Base-by-base conservation (phyloP, 2,797 vertebrate species). In the Cichlasoma orientale region DNA sequence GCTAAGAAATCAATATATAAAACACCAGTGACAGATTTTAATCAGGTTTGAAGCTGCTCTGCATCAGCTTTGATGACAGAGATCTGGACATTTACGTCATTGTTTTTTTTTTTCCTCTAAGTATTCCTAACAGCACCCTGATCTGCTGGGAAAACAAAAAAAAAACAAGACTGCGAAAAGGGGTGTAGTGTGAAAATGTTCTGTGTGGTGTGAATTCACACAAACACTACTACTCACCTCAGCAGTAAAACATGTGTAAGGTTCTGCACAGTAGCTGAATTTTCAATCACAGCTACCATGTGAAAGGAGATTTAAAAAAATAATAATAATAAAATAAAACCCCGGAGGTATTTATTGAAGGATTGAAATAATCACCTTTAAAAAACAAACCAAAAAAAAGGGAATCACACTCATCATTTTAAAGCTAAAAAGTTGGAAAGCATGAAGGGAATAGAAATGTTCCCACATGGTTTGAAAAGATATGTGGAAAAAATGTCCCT, bases 251-350 rank as follows among this genome's bases (percentile, higher is more conserved):
- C 36, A 53, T 2, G 50, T 78, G 72, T 76, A 77, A 85, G 69
- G 25, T 55, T 33, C n/a, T 73, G 73, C 19, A 75, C 74, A 85
- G 63, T 53, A 77, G 78, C 61, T 80, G 44, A 59, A 69, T 81
- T 74, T 80, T 80, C 50, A 72, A 82, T 68, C 19, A 19, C 23
- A 75, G 27, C 19, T 68, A 68, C 19, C 12, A 23, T 58, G 75
- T 74, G 88, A 80, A 66, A 72, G n/a, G 8, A 88, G 66, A 82
- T 79, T 29, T n/a, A n/a, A n/a, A n/a, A n/a, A n/a, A n/a, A 73
- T 68, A 83, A 77, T 66, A 55, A 36, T 4, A 31, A 7, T 31
- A 31, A 31, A 31, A 31, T 31, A 73, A 86, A 84, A n/a, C 77
- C 79, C 47, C 2, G 3, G 5, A 80, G 81, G 66, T 57, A 76